Percentiles rank a stretch among this genome's conserved stretches.
These are phyloP conservation scores for Sisyra terminalis DNA, from an alignment of 2,888 invertebrate species.

Conservation along the genomic window DNA sequence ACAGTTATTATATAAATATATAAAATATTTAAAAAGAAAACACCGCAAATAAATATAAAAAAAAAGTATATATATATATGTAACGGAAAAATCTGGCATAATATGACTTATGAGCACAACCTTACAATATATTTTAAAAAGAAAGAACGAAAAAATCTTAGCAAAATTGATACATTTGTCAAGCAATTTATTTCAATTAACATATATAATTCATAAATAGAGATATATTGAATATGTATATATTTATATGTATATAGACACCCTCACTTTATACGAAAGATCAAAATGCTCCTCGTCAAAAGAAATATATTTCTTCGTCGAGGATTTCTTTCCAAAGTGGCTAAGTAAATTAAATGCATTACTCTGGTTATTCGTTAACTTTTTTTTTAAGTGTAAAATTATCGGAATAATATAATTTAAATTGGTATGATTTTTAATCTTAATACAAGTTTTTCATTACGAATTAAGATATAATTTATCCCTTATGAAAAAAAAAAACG, in stretches of 20 bases:
- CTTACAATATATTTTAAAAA: too few relatives aligned
- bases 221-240: background rate
- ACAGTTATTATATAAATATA: slow-evolving; percentile 1
- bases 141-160: background rate
- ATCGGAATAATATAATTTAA: background rate
- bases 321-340: background rate
- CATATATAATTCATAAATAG: slow-evolving; percentile 2
- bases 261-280: background rate
- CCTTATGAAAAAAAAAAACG: too few relatives aligned
- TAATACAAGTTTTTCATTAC: too few relatives aligned
- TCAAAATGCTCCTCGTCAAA: background rate
- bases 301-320: background rate
- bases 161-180: background rate
- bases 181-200: background rate
- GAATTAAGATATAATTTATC: too few relatives aligned
- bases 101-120: too few relatives aligned
- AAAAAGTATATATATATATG: background rate
- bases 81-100: background rate
- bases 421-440: too few relatives aligned
- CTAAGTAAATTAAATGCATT: background rate
- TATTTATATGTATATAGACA: background rate
- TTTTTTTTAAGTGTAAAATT: background rate
- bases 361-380: too few relatives aligned
- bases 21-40: slow-evolving; percentile 2
- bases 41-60: slow-evolving; percentile 1